Base-by-base conservation (phyloP, 2,888 invertebrate genomes). In the Orthonychiurus folsomi region DNA sequence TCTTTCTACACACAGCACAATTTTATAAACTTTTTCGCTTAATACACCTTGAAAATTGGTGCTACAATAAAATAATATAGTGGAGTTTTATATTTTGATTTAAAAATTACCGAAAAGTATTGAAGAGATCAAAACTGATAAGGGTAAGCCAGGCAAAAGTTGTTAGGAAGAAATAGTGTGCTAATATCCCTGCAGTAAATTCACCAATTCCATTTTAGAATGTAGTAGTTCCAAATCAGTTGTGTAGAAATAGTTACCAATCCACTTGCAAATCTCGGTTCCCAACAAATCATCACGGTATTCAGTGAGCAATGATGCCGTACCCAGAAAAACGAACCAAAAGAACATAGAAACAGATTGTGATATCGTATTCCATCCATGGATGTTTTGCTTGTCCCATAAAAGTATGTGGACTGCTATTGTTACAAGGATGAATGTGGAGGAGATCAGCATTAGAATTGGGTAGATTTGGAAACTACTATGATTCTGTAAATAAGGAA, bases 351-450 rank as follows among this genome's bases (percentile, higher is more conserved):
- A 37, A 37, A 37, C 5, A 9, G 37, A 37, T 37, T 37, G 37
- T 15, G 37, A 37, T 21, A 59, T 59, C 18, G 50, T 59, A n/a
- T 27, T 59, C 50, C 50, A 59, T 9, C 59, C 59, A 25, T 59
- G 59, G 18, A 59, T 59, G 23, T 59, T 59, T 24, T 59, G 59
- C 20, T 23, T 59, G 15, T 59, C 59, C 37, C 28, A 59, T 15
- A 59, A 50, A 47, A 59, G 24, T 15, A 26, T 9, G 50, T 59
- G 50, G 9, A 37, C 59, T 3, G 37, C 23, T 9, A 59, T 23
- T 2, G 59, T 59, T 20, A 25, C 5, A n/a, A 59, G 59, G 12
- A 37, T 37, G 50, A 59, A 59, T 5, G 24, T 15, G 21, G 59
- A 59, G 2, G 24, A 59, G 21, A 47, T 37, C 15, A 37, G 5